Evolutionary conservation across 2,888 invertebrate species (phyloP), one percentile per base, ranked within the genome.

Genomic region (Xanthorhoe designata): DNA sequence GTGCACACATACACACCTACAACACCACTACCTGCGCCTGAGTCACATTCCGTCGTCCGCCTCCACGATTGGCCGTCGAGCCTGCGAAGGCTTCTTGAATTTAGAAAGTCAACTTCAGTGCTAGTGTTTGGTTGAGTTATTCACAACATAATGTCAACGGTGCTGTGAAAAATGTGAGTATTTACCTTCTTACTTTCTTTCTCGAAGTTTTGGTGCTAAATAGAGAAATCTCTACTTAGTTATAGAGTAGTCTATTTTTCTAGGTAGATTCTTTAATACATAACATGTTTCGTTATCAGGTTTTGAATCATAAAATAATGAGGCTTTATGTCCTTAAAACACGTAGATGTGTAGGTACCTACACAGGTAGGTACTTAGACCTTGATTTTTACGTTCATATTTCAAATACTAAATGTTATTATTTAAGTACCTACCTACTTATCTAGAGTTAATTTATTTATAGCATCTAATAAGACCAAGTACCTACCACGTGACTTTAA

Each of bases 21-120:
- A 71, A 72, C 79, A 80, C 81, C 90, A 90, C 91, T 91, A 91
- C 91, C 91, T 92, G 92, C 92, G 92, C 92, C 80, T 77, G 92
- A 89, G 92, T 88, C 89, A 78, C 92, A 92, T 92, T 92, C 92
- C 91, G 89, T 85, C 85, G 85, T 78, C 82, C 84, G 88, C 89
- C 88, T 85, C 80, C 84, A 87, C 87, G 80, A 88, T 86, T 86
- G 88, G 86, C 83, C 87, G 85, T 76, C 86, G 78, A 89, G 84
- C 87, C 87, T 86, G 74, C 78, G 79, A 86, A 91, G 89, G 87
- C 89, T 91, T 87, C 5, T 83, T 75, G 76, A 82, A 81, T 87
- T 90, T 90, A 90, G 88, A 90, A 91, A 92, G 88, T 88, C 81
- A 74, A 64, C 29, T 53, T 57, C 62, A 68, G 86, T 87, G 85